Evolutionary conservation across 1,140 invertebrate genomes (phyloP).

Genomic region (Heliconius nattereri): DNA sequence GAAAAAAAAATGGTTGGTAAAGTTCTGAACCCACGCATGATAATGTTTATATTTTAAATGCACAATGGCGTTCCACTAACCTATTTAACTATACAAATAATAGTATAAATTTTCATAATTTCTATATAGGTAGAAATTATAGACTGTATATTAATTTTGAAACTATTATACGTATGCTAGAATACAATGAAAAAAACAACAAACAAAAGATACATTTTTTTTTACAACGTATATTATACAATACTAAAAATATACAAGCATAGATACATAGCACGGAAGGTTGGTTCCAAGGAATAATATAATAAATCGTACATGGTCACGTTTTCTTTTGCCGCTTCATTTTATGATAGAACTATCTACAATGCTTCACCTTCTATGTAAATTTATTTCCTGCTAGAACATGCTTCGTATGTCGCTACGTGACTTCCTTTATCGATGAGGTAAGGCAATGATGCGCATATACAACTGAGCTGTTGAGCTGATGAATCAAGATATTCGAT

Average conservation of each 20-base stretch:
- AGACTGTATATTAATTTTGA: too few species aligned
- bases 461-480: neutral
- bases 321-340: constrained; percentile 21
- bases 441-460: constrained; percentile 12
- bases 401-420: constrained; percentile 27
- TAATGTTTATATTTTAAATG: too few species aligned
- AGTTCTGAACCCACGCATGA: too few species aligned
- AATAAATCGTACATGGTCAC: constrained; percentile 17
- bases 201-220: too few species aligned
- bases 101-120: too few species aligned
- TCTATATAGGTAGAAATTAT: too few species aligned
- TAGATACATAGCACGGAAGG: neutral
- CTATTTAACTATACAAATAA: too few species aligned
- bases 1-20: too few species aligned
- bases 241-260: neutral
- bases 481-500: constrained; percentile 30
- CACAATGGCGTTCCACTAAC: too few species aligned
- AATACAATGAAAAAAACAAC: too few species aligned
- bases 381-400: constrained; percentile 38
- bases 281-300: constrained; percentile 1
- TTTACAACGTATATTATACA: too few species aligned
- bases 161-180: too few species aligned
- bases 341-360: constrained; percentile 27
- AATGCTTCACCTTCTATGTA: constrained; percentile 30
- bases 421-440: constrained; percentile 39